These are phyloP conservation scores for Asarcornis scutulata DNA, from an alignment of 2,113 vertebrate species.

Conservation along the genomic window DNA sequence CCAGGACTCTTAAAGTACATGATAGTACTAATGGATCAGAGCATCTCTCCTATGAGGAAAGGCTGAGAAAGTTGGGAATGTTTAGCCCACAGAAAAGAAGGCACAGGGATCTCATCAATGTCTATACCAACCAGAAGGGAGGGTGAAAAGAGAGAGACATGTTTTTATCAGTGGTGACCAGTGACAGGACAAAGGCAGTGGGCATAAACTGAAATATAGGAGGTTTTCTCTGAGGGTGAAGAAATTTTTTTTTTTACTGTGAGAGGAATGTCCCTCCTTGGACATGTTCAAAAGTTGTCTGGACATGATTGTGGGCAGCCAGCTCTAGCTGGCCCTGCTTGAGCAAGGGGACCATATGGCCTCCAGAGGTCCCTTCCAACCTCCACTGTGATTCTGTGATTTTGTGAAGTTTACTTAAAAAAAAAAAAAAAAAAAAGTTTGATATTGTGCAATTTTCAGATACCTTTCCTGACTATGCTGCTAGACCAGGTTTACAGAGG, in stretches of 20 bases:
- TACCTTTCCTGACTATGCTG: neutral
- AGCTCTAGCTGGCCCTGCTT: neutral
- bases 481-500: neutral
- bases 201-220: neutral
- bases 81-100: neutral
- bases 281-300: neutral
- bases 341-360: neutral
- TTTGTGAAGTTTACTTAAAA: neutral
- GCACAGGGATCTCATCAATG: neutral
- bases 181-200: neutral
- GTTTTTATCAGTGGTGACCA: neutral
- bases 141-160: neutral
- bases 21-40: neutral
- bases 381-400: neutral
- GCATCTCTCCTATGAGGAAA: neutral
- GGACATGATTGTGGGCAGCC: neutral
- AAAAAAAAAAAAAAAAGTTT: neutral
- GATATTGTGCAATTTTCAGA: neutral
- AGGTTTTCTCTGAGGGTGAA: neutral
- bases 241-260: neutral
- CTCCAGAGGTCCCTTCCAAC: neutral
- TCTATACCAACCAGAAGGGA: neutral
- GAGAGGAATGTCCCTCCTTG: neutral
- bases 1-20: neutral
- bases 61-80: neutral